Base-by-base conservation (phyloP, 2,797 vertebrate genomes). In the Hippoglossus hippoglossus region DNA sequence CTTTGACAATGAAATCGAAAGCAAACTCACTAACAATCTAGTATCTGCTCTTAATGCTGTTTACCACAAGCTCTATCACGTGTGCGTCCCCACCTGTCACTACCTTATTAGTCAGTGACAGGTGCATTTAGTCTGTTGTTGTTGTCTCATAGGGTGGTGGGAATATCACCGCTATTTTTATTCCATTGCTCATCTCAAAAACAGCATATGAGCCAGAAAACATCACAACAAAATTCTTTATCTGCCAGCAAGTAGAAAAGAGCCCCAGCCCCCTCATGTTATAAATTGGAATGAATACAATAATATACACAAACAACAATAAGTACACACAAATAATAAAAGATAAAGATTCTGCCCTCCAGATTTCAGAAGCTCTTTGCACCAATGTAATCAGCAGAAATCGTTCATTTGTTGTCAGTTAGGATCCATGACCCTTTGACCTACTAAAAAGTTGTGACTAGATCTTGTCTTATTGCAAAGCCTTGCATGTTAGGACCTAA, bases 331-430 rank as follows among this genome's bases (percentile, higher is more conserved):
- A 8, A 31, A 7, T 31, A 7, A 31, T 31, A 8, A 31, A 31
- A 31, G 28, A 31, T 31, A 7, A 31, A 31, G 28, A 8, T 8
- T 31, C 28, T 31, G 28, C 28, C 28, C 28, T 31, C 0, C 28
- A 31, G 28, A 31, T 31, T 67, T 74, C 57, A 71, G 69, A 78
- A 60, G 63, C 74, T 85, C 73, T 64, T 84, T 54, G 54, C 59
- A 63, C 88, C 86, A 79, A 71, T 16, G 16, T 55, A 70, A 88
- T 88, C 90, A 85, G 86, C 85, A 89, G 71, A 85, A 91, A 87
- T 67, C 7, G 39, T 59, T 81, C 19, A 41, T 77, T 80, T 63
- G 58, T 69, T 67, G 67, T 69, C 57, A 67, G 31, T 36, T 36
- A 1, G 61, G 72, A 69, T 58, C 28, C 28, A 31, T 31, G 28